Base-by-base conservation (phyloP, 2,888 invertebrate genomes). In the Drosophila lacicola region DNA sequence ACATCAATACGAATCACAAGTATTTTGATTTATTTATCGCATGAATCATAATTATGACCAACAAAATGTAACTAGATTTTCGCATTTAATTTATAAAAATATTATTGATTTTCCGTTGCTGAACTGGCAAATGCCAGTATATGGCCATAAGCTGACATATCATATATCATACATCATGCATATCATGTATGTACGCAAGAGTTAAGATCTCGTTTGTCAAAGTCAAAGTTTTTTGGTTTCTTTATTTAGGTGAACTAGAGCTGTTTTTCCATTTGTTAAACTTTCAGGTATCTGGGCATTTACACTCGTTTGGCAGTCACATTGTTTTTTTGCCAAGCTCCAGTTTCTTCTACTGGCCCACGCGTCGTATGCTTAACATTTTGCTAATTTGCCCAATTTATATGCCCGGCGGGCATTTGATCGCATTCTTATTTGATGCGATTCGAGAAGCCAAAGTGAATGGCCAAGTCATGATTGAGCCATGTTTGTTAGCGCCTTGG, bases 361-460 rank as follows among this genome's bases (percentile, higher is more conserved):
- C 63, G 39, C 54, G 42, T 42, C 70, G 73, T 63, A 75, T 75
- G 39, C 63, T 47, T 67, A 61, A 72, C 41, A 41, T 39, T 19
- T 46, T 39, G 60, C 37, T 47, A 39, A 33, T 44, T 50, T 14
- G 19, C 36, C 13, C 72, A 49, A 72, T 65, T 72, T 50, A 45
- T 60, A 72, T 72, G 66, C 58, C 33, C 21, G 25, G 11, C 21
- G 14, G n/a, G n/a, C 13, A 25, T 6, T 37, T 49, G 73, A 58
- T 74, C 60, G 50, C 41, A 55, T 75, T 74, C 60, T 70, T 39
- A 57, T 55, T 80, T 64, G 44, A 68, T 53, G 69, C 68, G 70
- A 81, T 80, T 84, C 29, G 29, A 81, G 62, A 58, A 57, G 53
- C 34, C 62, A 51, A 54, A 67, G 50, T 50, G 42, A 50, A 63